A percentile compares a stretch with the other conserved stretches of the same genome.
These are phyloP conservation scores for Phenganax subtilis DNA, from an alignment of 92 coral and sea anemone genomes.

Conservation along the genomic window DNA sequence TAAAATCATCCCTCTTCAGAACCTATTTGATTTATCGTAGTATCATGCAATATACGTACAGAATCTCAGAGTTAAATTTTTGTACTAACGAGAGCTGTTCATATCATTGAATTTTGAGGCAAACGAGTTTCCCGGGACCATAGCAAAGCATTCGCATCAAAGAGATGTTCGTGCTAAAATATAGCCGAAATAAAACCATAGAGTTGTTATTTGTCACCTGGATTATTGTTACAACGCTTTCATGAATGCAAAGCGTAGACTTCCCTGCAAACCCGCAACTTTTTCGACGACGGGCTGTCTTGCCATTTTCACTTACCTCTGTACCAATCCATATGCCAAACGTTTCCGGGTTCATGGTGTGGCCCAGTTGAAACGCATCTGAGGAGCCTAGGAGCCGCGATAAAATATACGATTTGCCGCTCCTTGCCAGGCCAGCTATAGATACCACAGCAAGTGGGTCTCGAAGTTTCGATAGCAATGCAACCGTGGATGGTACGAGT, in stretches of 20 bases:
- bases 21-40: slow-evolving; percentile 15
- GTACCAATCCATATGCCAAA: slow-evolving; percentile 77
- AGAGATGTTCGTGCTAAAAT: not conserved
- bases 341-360: slow-evolving; percentile 70
- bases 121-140: too few relatives aligned
- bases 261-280: not conserved
- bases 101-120: too few relatives aligned
- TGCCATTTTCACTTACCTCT: slow-evolving; percentile 57
- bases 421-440: slow-evolving; percentile 82
- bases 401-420: slow-evolving; percentile 75
- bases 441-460: slow-evolving; percentile 76
- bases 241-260: too few relatives aligned
- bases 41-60: too few relatives aligned
- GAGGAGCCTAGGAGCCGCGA: slow-evolving; percentile 63
- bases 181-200: too few relatives aligned
- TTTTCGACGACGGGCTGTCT: not conserved
- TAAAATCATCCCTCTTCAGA: slow-evolving; percentile 54
- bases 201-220: too few relatives aligned
- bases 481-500: slow-evolving; percentile 49
- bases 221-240: too few relatives aligned
- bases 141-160: not conserved
- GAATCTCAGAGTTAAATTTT: too few relatives aligned
- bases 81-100: too few relatives aligned
- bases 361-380: slow-evolving; percentile 71
- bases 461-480: slow-evolving; percentile 46